Base-by-base conservation (phyloP, 2,797 vertebrate genomes). In the Hydrolagus colliei region DNA sequence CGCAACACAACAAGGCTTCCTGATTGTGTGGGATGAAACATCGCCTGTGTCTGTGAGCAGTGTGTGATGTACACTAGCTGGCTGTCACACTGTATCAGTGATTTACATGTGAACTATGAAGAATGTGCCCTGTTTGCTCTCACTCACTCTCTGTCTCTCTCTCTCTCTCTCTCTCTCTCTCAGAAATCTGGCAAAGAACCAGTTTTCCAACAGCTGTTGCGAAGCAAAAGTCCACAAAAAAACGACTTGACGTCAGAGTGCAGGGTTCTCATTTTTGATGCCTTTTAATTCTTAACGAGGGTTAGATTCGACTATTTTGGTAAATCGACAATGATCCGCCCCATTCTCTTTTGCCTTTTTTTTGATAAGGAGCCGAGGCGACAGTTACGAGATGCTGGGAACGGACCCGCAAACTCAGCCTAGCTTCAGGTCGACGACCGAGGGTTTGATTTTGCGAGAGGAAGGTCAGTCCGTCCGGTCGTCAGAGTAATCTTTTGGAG, bases 31-130 rank as follows among this genome's bases (percentile, higher is more conserved):
- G 79, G 18, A 84, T 52, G 41, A 52, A 52, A 22, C 78, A 82
- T 67, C 63, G 1, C 79, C 52, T 41, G 79, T 0, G 65, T 84
- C 65, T 11, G 41, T 52, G 41, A 11, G 9, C 4, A 13, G 10
- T 12, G 32, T 41, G 68, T 27, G 4, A 14, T 27, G 41, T 63
- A 35, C 65, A 84, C 27, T 68, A 67, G 41, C 32, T 68, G 16
- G 65, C 79, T 84, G 79, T 84, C 79, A 84, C 1, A 35, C 27
- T 41, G n/a, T 35, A 67, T 67, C 62, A 71, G 79, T 84, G 65
- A 84, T 84, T 84, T 84, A 84, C 79, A 84, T 84, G 79, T 84
- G 79, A 84, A 84, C 79, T 71, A 63, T 52, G 32, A 84, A 71
- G 79, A 84, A 84, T 84, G 27, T 52, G 32, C n/a, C 79, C 79